Evolutionary conservation across 2,888 invertebrate genomes (phyloP).

Genomic region (Pseudococcus jackbeardsleyi): DNA sequence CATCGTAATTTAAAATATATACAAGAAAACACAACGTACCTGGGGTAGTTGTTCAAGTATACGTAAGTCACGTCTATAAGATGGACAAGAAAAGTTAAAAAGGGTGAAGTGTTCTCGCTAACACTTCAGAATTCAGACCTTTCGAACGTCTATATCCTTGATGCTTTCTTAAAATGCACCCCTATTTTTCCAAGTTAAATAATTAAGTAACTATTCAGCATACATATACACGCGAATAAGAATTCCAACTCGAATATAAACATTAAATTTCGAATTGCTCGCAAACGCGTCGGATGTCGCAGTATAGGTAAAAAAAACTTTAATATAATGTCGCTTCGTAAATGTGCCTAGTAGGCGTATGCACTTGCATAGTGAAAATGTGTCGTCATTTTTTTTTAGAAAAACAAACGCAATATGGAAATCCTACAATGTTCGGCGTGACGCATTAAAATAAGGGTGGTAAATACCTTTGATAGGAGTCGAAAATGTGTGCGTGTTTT

Average conservation of each 20-base stretch:
- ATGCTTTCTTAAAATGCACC: constrained; percentile 44
- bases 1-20: constrained; percentile 7
- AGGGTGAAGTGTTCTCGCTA: neutral
- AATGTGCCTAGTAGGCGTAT: constrained; percentile 27
- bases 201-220: constrained; percentile 25
- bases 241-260: constrained; percentile 24
- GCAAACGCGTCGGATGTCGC: neutral
- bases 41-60: neutral
- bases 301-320: neutral
- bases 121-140: neutral
- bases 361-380: constrained; percentile 27
- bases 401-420: constrained; percentile 45
- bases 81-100: neutral
- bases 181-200: constrained; percentile 36
- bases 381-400: neutral
- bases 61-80: neutral
- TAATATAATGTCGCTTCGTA: constrained; percentile 16
- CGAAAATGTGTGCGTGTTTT: constrained; percentile 1
- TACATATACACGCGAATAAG: neutral
- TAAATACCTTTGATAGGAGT: constrained; percentile 50
- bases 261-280: constrained; percentile 29
- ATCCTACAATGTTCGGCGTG: neutral
- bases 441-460: constrained; percentile 44
- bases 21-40: neutral
- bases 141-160: neutral